A percentile compares a stretch with the other conserved stretches of the same genome.
phyloP scores from a whole-genome alignment of 2,888 invertebrate genomes.

The Octonoba sinensis region DNA sequence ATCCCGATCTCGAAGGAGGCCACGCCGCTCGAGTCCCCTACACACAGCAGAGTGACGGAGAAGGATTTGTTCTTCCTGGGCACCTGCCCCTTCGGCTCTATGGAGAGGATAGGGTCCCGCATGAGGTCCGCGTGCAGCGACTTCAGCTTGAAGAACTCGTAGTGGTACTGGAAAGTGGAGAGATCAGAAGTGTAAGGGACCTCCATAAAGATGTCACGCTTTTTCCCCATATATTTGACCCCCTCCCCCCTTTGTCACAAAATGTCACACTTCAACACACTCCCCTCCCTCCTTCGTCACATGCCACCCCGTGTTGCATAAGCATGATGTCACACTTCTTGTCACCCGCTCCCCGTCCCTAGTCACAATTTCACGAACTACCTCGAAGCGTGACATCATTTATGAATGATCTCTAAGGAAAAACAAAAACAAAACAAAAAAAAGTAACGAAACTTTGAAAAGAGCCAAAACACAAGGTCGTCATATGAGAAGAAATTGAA shows the following conservation, averaged over 20 bases:
- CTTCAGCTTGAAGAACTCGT: conserved; percentile 87
- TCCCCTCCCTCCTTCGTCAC: too few relatives aligned
- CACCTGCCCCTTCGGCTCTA: conserved; percentile 86
- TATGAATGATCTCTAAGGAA: conserved; percentile 61
- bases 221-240: too few relatives aligned
- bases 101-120: conserved; percentile 88
- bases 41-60: conserved; percentile 87
- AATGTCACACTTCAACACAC: too few relatives aligned
- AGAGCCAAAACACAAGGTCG: too few relatives aligned
- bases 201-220: too few relatives aligned
- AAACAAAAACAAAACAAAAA: not conserved
- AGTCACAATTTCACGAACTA: not conserved
- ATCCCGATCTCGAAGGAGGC: conserved; percentile 89
- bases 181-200: conserved; percentile 11
- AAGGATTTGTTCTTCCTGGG: conserved; percentile 90
- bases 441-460: too few relatives aligned
- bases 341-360: not conserved
- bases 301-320: too few relatives aligned
- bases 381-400: not conserved
- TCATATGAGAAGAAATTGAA: too few relatives aligned
- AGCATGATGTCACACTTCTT: not conserved
- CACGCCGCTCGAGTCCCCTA: conserved; percentile 88
- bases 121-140: conserved; percentile 87
- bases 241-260: too few relatives aligned
- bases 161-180: conserved; percentile 74